Evolutionary conservation across 2,797 vertebrate species (phyloP).

Genomic region (Apogon hyalosoma): DNA sequence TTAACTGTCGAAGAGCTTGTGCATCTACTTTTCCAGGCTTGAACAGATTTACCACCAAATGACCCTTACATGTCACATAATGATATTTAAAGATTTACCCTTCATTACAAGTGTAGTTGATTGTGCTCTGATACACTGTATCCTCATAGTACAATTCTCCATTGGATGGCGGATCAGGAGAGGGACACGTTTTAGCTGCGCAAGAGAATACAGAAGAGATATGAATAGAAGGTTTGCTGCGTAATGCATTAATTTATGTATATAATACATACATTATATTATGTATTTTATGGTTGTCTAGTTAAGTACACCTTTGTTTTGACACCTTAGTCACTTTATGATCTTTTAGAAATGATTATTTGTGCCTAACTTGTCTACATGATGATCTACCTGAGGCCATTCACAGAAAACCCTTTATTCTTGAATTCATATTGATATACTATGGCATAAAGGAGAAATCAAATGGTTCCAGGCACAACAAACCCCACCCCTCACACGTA

Average conservation of each 20-base stretch:
- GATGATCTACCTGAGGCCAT: too few species aligned
- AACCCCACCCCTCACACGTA: too few species aligned
- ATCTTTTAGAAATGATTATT: neutral
- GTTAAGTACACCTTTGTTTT: neutral
- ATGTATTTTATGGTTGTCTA: neutral
- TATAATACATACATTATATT: neutral
- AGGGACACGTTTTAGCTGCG: slow-evolving; percentile 85
- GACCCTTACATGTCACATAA: neutral
- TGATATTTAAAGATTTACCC: slow-evolving; percentile 82
- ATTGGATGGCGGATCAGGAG: slow-evolving; percentile 76
- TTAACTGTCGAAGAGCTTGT: neutral
- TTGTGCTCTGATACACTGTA: slow-evolving; percentile 76
- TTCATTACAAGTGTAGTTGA: slow-evolving; percentile 85
- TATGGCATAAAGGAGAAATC: neutral
- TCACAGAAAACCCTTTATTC: neutral
- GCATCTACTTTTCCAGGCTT: neutral
- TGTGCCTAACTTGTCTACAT: neutral
- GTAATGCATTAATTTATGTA: neutral
- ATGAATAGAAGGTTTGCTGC: neutral
- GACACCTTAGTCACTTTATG: neutral
- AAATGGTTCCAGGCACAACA: too few species aligned
- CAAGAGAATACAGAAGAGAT: slow-evolving; percentile 13
- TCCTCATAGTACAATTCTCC: slow-evolving; percentile 80
- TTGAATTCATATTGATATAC: slow-evolving; percentile 4
- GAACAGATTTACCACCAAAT: neutral